Conservation (phyloP, 2,888 invertebrate species). For the Ornithoptera alexandrae region DNA sequence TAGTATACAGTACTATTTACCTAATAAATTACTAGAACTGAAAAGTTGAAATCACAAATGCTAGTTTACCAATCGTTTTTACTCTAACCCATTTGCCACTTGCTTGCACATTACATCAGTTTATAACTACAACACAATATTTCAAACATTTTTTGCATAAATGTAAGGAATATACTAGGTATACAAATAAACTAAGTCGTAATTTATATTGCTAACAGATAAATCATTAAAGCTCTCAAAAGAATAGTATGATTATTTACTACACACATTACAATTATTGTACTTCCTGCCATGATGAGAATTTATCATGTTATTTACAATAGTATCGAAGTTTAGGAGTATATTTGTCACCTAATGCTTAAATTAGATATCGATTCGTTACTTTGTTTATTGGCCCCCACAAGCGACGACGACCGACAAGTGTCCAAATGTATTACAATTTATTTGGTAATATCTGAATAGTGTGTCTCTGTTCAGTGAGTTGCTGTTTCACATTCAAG, state of each 20-base stretch:
- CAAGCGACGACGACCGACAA: slow-evolving; percentile 1
- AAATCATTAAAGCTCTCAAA: too few relatives aligned
- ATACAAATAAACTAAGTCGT: background rate
- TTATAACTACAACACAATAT: background rate
- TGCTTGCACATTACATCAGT: too few relatives aligned
- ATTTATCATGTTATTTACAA: background rate
- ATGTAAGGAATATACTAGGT: background rate
- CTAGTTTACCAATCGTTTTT: too few relatives aligned
- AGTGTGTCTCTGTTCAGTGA: slow-evolving; percentile 6
- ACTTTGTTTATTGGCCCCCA: background rate
- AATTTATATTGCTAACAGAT: background rate
- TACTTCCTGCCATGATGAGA: background rate
- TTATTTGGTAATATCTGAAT: slow-evolving; percentile 11
- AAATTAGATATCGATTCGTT: slow-evolving; percentile 8
- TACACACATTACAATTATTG: background rate
- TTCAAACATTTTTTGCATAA: background rate
- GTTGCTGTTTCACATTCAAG: slow-evolving; percentile 6
- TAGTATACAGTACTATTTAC: too few relatives aligned
- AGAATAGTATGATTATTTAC: too few relatives aligned
- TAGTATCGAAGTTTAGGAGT: background rate
- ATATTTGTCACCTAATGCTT: background rate
- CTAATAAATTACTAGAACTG: too few relatives aligned
- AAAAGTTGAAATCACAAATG: too few relatives aligned
- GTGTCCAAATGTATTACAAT: slow-evolving; percentile 9
- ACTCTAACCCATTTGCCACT: too few relatives aligned